A percentile compares a stretch with the other conserved stretches of the same genome.
These are phyloP conservation scores for Diarsia mendica DNA, from an alignment of 2,888 invertebrate species.

Conservation along the genomic window DNA sequence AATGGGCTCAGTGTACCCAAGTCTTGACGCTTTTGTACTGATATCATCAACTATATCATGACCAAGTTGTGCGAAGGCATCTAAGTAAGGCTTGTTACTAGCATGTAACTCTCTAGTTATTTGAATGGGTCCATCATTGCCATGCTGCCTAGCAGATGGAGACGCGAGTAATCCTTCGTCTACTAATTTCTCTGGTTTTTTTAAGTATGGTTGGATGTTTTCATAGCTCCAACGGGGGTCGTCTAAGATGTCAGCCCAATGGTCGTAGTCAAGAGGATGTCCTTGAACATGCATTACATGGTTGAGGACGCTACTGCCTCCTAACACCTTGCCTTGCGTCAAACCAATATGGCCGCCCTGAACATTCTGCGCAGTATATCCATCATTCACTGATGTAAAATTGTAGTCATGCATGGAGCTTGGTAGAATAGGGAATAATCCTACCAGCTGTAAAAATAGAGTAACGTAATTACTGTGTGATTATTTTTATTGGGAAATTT, in stretches of 20 bases:
- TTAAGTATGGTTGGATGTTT: slow-evolving; percentile 39
- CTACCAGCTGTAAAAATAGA: slow-evolving; percentile 8
- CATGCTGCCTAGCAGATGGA: slow-evolving; percentile 42
- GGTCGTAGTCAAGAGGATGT: slow-evolving; percentile 26
- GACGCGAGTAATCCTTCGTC: slow-evolving; percentile 36
- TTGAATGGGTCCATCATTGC: slow-evolving; percentile 57
- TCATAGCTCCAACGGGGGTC: slow-evolving; percentile 47
- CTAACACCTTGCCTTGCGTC: slow-evolving; percentile 52
- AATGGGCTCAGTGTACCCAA: slow-evolving; percentile 65
- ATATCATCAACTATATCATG: slow-evolving; percentile 56
- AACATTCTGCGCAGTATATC: slow-evolving; percentile 29
- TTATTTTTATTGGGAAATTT: background rate
- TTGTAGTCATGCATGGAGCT: slow-evolving; percentile 41
- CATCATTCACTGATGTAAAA: slow-evolving; percentile 32
- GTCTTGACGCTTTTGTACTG: slow-evolving; percentile 54
- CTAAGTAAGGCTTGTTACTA: slow-evolving; percentile 2
- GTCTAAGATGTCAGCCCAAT: slow-evolving; percentile 37
- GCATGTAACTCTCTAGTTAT: slow-evolving; percentile 41
- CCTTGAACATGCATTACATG: slow-evolving; percentile 35
- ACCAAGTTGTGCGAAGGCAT: slow-evolving; percentile 54
- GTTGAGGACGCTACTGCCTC: slow-evolving; percentile 45
- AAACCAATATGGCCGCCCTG: slow-evolving; percentile 20
- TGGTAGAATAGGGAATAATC: slow-evolving; percentile 16
- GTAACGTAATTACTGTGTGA: background rate
- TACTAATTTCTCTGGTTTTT: slow-evolving; percentile 51